phyloP scores from a whole-genome alignment of 2,888 invertebrate genomes.

The Dynastes tityus region DNA sequence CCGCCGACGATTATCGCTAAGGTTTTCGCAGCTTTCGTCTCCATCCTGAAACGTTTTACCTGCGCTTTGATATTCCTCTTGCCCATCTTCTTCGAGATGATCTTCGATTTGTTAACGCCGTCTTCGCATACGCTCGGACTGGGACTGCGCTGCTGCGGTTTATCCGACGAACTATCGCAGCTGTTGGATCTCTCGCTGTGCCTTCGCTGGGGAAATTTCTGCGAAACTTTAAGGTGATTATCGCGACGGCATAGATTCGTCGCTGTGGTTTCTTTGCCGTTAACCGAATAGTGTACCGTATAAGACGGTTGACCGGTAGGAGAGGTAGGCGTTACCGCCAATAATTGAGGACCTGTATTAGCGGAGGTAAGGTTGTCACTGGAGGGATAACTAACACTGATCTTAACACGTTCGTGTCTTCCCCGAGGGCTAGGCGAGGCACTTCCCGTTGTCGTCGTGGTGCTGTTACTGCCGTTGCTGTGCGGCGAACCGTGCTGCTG shows the following conservation, averaged over 20 bases:
- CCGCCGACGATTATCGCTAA: conserved; percentile 97
- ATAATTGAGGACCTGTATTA: conserved; percentile 63
- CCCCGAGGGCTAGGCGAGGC: conserved; percentile 76
- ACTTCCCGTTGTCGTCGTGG: conserved; percentile 78
- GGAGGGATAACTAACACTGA: conserved; percentile 89
- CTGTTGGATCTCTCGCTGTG: conserved; percentile 69
- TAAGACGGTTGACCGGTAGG: conserved; percentile 71
- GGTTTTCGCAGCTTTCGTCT: conserved; percentile 97
- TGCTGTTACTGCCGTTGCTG: conserved; percentile 81
- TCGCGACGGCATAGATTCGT: conserved; percentile 71
- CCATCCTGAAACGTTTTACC: conserved; percentile 90
- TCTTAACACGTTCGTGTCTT: conserved; percentile 86
- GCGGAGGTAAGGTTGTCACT: conserved; percentile 75
- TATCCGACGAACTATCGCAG: conserved; percentile 70
- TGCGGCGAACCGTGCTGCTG: conserved; percentile 76
- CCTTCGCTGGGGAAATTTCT: conserved; percentile 61
- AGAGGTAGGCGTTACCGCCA: conserved; percentile 68
- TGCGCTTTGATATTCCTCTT: conserved; percentile 92
- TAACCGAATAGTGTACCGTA: conserved; percentile 80
- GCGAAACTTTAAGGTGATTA: conserved; percentile 75
- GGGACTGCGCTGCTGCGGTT: conserved; percentile 62
- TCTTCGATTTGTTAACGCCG: conserved; percentile 66
- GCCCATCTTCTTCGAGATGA: conserved; percentile 81
- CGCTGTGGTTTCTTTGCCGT: conserved; percentile 77
- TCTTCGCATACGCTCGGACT: conserved; percentile 69